Percentiles rank a stretch among this genome's conserved stretches.
Evolutionary conservation across 2,113 vertebrate genomes (phyloP).

Genomic region (Labeo rohita): DNA sequence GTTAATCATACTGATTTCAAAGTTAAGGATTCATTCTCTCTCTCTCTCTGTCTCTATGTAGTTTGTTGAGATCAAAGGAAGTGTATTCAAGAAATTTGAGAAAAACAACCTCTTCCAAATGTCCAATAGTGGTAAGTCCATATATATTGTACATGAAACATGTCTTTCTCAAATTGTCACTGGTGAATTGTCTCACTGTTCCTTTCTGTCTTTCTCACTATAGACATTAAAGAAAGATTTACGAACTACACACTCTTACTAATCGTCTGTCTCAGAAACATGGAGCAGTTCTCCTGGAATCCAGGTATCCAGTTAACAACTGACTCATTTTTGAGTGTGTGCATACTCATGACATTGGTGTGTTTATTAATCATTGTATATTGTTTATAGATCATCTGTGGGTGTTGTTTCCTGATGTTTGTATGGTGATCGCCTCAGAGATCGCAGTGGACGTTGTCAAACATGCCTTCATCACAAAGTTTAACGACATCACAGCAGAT

Average conservation of each 20-base stretch:
- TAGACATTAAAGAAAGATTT: conserved; percentile 99
- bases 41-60: conserved; percentile 68
- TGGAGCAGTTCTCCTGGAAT: conserved; percentile 99
- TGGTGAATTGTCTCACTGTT: neutral
- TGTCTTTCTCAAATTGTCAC: neutral
- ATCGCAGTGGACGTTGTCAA: conserved; percentile 95
- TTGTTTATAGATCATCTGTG: conserved; percentile 89
- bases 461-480: conserved; percentile 99
- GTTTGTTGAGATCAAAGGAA: conserved; percentile 99
- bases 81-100: conserved; percentile 99
- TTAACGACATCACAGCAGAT: conserved; percentile 98
- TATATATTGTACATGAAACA: neutral
- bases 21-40: neutral
- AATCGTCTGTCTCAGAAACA: conserved; percentile 97
- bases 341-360: neutral
- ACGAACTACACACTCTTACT: conserved; percentile 95
- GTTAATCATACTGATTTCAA: too few species aligned
- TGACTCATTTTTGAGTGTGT: neutral
- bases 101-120: conserved; percentile 99
- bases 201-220: conserved; percentile 62
- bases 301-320: conserved; percentile 78
- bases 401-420: conserved; percentile 96
- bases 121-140: conserved; percentile 93
- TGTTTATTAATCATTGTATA: conserved; percentile 35
- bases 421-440: conserved; percentile 96